These are phyloP conservation scores for Aegithalos caudatus DNA, from an alignment of 2,113 vertebrate species.

Conservation along the genomic window DNA sequence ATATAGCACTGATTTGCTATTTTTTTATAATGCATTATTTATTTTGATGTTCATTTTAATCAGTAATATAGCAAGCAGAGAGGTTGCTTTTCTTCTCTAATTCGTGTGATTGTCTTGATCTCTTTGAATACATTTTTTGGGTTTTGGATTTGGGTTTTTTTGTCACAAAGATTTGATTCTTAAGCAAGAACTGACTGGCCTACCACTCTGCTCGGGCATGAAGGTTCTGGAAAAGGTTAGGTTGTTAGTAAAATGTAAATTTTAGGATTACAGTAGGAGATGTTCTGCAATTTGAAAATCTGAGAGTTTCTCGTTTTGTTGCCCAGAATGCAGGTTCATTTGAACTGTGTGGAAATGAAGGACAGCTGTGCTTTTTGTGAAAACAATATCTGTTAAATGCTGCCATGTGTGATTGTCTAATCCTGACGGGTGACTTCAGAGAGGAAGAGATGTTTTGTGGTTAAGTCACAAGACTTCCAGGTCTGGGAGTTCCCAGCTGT, in stretches of 20 bases:
- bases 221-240: neutral
- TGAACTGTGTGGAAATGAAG: neutral
- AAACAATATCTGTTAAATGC: neutral
- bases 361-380: neutral
- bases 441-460: neutral
- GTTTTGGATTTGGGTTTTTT: rapidly evolving
- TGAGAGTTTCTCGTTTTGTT: neutral
- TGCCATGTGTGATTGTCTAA: neutral
- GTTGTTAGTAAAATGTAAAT: neutral
- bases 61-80: neutral
- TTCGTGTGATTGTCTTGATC: neutral
- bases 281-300: neutral
- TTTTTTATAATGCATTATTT: neutral
- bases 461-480: neutral
- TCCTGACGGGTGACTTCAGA: neutral
- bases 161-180: neutral
- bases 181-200: neutral
- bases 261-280: neutral
- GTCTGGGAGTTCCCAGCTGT: neutral
- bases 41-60: neutral
- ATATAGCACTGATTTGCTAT: neutral
- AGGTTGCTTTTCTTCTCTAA: neutral
- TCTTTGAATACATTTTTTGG: neutral
- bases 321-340: neutral
- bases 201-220: neutral